Evolutionary conservation across 2,888 invertebrate species (phyloP).

Genomic region (Spicauda simplicius): DNA sequence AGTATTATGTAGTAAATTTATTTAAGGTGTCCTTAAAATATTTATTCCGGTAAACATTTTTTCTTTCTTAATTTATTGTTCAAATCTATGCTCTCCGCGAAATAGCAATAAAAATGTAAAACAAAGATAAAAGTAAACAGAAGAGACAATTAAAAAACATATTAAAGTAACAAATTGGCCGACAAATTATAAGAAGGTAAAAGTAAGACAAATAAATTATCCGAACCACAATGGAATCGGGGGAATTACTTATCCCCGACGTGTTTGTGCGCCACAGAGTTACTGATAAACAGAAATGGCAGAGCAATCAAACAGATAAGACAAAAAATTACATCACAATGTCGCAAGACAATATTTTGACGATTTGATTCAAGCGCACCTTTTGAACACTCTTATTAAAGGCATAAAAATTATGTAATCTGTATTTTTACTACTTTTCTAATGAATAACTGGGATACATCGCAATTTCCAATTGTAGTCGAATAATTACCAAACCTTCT

Average conservation of each 20-base stretch:
- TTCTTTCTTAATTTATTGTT: background rate
- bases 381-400: no score
- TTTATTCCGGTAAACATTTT: background rate
- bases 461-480: no score
- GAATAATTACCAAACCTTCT: no score
- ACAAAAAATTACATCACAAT: no score
- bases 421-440: no score
- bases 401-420: no score
- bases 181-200: slow-evolving; percentile 11
- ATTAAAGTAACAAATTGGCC: slow-evolving; percentile 19
- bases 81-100: background rate
- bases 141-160: slow-evolving; percentile 13
- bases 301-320: background rate
- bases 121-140: slow-evolving; percentile 7
- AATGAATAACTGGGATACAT: no score
- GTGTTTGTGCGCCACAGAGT: slow-evolving; percentile 1
- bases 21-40: no score
- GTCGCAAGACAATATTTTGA: no score
- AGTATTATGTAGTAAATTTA: no score
- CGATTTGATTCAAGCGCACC: no score
- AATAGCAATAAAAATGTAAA: background rate
- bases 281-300: background rate
- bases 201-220: slow-evolving; percentile 16
- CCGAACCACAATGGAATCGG: slow-evolving; percentile 15
- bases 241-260: slow-evolving; percentile 21